phyloP scores from a whole-genome alignment of 2,113 vertebrate genomes.

The Brachyhypopomus gauderio region DNA sequence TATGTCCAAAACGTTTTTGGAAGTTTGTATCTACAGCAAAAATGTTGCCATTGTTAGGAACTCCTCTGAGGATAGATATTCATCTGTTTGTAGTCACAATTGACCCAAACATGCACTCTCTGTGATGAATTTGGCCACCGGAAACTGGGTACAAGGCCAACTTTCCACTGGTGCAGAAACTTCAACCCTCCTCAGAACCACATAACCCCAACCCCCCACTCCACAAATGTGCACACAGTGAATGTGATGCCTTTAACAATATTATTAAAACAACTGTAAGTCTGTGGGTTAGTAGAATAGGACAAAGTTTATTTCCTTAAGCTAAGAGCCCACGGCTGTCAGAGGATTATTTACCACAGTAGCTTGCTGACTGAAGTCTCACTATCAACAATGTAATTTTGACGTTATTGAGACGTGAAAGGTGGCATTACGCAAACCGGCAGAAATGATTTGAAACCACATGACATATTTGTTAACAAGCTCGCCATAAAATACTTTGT shows the following conservation, averaged over 20 bases:
- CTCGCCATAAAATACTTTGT: no score
- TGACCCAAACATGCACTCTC: slow-evolving; percentile 65
- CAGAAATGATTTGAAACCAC: not conserved
- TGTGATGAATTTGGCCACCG: slow-evolving; percentile 62
- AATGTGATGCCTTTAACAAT: not conserved
- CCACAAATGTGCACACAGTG: not conserved
- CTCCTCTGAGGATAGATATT: slow-evolving; percentile 60
- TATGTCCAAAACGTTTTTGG: slow-evolving; percentile 48
- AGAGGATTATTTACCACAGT: not conserved
- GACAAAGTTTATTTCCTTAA: not conserved
- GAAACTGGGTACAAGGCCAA: slow-evolving; percentile 71
- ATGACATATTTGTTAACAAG: no score
- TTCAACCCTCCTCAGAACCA: not conserved
- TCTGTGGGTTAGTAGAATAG: not conserved
- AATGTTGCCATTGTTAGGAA: slow-evolving; percentile 32
- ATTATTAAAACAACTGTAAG: slow-evolving; percentile 14
- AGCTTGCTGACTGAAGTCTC: not conserved
- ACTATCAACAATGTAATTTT: not conserved
- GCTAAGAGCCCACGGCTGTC: not conserved
- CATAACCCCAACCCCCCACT: not conserved
- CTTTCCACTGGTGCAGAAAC: slow-evolving; percentile 71
- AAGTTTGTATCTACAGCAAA: slow-evolving; percentile 59
- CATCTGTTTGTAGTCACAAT: slow-evolving; percentile 76
- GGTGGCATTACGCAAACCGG: not conserved
- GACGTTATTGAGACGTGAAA: not conserved